Evolutionary conservation across 2,797 vertebrate species (phyloP).

Genomic region (Siniperca scherzeri): DNA sequence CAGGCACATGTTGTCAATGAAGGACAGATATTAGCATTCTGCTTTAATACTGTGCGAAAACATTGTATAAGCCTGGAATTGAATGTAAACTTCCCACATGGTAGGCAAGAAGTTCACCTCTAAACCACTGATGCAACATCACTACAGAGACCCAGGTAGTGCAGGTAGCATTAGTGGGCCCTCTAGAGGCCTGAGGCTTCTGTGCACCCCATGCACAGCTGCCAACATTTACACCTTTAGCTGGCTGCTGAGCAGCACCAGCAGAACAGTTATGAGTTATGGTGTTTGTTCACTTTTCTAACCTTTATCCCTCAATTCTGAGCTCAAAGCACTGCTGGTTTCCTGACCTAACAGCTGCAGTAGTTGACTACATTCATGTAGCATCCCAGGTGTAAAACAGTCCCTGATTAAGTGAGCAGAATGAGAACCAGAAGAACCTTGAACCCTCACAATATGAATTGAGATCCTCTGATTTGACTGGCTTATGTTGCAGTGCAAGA

Average conservation of each 20-base stretch:
- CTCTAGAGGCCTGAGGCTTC: slow-evolving; percentile 59
- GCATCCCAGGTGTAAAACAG: slow-evolving; percentile 5
- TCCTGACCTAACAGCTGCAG: slow-evolving; percentile 21
- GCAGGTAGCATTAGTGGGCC: slow-evolving; percentile 65
- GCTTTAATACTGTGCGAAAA: neutral
- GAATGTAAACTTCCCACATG: neutral
- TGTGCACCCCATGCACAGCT: neutral
- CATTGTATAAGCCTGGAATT: neutral
- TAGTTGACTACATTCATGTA: neutral
- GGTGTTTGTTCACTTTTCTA: slow-evolving; percentile 26
- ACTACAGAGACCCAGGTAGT: slow-evolving; percentile 3
- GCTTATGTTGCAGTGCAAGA: neutral
- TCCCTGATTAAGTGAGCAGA: neutral
- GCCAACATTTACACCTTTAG: slow-evolving; percentile 13
- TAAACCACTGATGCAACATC: slow-evolving; percentile 31
- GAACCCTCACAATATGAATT: neutral
- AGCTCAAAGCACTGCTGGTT: slow-evolving; percentile 8
- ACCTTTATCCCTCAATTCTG: slow-evolving; percentile 10
- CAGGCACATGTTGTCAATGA: neutral
- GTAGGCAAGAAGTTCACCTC: neutral
- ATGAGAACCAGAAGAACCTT: neutral
- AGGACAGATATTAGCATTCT: neutral
- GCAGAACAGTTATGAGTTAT: neutral
- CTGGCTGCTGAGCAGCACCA: neutral
- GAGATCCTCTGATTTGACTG: neutral